Evolutionary conservation across 2,797 vertebrate genomes (phyloP), one percentile per base, ranked within the genome.

Genomic region (Cyprinodon diabolis): DNA sequence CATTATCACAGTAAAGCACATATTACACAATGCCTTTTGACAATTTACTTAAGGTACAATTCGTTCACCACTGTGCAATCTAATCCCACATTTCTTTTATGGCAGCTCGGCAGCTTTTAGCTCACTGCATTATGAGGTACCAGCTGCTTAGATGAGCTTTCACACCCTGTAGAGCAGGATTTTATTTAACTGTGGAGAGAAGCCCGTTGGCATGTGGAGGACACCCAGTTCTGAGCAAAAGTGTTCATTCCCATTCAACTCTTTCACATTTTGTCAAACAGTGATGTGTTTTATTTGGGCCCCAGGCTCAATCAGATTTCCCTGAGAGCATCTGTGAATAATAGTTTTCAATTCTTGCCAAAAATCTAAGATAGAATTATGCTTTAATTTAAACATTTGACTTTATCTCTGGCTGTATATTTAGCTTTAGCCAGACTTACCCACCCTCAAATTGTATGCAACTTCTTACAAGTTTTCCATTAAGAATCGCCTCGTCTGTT

Each of bases 21-120:
- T 69, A 81, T 87, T 78, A 83, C 78, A 63, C 43, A 12, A 62
- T n/a, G 67, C 69, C 66, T 67, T 55, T 49, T 68, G 74, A 81
- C 73, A 71, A 71, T 84, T 77, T 80, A 73, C 80, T 83, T 75
- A 75, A 78, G 71, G 85, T 75, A 79, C 82, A 78, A 83, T 86
- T 83, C 63, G 77, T 75, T 69, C 66, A 69, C 76, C 8, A 69
- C 80, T 66, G 66, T 45, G 71, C 66, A 7, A 71, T 80, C 68
- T 19, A 49, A 69, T 74, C 76, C 73, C 35, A 5, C 63, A 66
- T 75, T 78, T 72, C 4, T 70, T 58, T 74, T 79, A 67, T 72
- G 80, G 78, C 74, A 69, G 68, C 56, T 60, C 65, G 74, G 74
- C 76, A 74, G 79, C 78, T 79, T 30, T 43, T 63, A 69, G 52